These are phyloP conservation scores for Microplitis manilae DNA, from an alignment of 2,888 invertebrate species.

Conservation along the genomic window DNA sequence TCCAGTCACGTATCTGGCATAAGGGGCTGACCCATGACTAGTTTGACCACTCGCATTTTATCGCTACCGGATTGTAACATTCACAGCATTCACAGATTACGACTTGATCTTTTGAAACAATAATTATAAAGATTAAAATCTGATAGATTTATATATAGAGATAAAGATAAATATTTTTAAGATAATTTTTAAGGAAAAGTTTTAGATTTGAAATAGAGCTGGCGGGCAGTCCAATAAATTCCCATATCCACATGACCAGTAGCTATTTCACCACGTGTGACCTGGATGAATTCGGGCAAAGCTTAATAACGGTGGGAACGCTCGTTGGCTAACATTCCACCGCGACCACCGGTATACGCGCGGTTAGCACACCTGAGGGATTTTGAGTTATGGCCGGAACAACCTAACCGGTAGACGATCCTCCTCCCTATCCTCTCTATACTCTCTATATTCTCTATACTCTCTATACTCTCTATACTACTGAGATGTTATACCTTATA, in stretches of 20 bases:
- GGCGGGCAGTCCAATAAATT: conserved; percentile 29
- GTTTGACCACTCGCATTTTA: background rate
- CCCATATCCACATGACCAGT: conserved; percentile 13
- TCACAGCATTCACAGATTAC: background rate
- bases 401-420: conserved; percentile 38
- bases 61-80: background rate
- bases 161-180: no score
- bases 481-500: conserved; percentile 8
- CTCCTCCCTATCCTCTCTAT: background rate
- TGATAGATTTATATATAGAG: no score
- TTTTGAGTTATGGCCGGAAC: conserved; percentile 66
- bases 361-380: conserved; percentile 67
- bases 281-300: conserved; percentile 27
- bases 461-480: background rate
- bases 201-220: background rate
- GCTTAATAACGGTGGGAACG: conserved; percentile 47
- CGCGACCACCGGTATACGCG: conserved; percentile 57
- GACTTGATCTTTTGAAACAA: background rate
- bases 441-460: background rate
- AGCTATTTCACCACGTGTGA: conserved; percentile 25
- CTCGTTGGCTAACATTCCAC: conserved; percentile 57
- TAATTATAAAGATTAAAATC: no score
- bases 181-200: background rate
- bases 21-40: background rate
- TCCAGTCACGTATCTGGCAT: conserved; percentile 45